Evolutionary conservation across 2,888 invertebrate genomes (phyloP).

Genomic region (Chymomyza amoena): DNA sequence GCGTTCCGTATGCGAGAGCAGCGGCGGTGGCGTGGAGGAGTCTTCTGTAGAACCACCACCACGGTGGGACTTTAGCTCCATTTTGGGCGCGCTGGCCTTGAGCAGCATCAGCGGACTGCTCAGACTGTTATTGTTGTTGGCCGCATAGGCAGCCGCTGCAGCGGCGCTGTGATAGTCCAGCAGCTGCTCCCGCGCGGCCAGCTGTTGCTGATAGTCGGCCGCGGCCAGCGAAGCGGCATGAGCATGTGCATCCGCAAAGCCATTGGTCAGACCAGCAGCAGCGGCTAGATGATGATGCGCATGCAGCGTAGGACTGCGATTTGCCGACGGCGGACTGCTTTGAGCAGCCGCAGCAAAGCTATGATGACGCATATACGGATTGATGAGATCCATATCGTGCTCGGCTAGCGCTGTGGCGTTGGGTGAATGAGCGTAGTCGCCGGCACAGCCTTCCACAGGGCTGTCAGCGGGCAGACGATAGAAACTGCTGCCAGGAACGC

Average conservation of each 20-base stretch:
- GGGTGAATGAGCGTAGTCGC: constrained; percentile 41
- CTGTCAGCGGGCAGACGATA: constrained; percentile 45
- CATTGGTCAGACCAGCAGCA: constrained; percentile 57
- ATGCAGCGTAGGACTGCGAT: constrained; percentile 66
- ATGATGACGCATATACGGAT: constrained; percentile 77
- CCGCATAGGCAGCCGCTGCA: constrained; percentile 73
- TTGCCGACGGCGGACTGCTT: constrained; percentile 64
- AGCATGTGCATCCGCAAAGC: constrained; percentile 63
- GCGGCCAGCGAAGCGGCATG: constrained; percentile 63
- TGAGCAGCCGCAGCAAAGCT: constrained; percentile 64
- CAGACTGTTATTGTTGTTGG: constrained; percentile 65
- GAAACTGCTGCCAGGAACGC: constrained; percentile 51
- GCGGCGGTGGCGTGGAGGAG: constrained; percentile 74
- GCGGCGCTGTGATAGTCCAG: constrained; percentile 75
- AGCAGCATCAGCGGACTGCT: constrained; percentile 69
- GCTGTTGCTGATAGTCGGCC: constrained; percentile 72
- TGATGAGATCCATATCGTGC: constrained; percentile 75
- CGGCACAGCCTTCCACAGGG: constrained; percentile 43
- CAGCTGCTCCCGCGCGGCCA: constrained; percentile 58
- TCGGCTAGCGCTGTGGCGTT: constrained; percentile 21
- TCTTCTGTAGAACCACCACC: constrained; percentile 66
- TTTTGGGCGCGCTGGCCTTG: constrained; percentile 49
- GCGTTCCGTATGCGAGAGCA: constrained; percentile 36
- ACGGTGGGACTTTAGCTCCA: constrained; percentile 49
- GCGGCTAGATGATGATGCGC: constrained; percentile 56